These are phyloP conservation scores for Bos indicus DNA, from an alignment of 2,113 vertebrate genomes.

Conservation along the genomic window DNA sequence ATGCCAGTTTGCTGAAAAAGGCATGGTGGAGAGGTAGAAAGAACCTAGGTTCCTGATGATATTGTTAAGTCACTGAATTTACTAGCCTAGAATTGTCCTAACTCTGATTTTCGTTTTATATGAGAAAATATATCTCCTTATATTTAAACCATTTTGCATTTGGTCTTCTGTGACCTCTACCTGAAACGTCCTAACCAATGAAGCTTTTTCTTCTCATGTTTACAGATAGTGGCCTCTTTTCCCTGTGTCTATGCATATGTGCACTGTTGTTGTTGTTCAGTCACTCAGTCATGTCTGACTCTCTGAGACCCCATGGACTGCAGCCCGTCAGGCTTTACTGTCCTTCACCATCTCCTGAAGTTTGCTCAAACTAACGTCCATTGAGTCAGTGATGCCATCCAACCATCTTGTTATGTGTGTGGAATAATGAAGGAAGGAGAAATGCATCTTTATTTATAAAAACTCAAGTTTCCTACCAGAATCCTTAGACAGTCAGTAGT, in stretches of 20 bases:
- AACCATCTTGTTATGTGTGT: background rate
- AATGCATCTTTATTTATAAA: background rate
- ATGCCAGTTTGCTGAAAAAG: background rate
- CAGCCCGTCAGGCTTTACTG: background rate
- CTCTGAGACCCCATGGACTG: background rate
- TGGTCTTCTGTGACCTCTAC: background rate
- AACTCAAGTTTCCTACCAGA: background rate
- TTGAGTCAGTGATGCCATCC: background rate
- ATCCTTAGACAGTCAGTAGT: background rate
- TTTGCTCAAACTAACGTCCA: background rate
- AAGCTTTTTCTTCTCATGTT: background rate
- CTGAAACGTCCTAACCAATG: background rate
- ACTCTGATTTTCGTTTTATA: background rate
- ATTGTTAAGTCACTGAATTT: background rate
- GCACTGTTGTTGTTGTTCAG: background rate
- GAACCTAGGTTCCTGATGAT: background rate
- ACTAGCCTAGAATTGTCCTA: background rate
- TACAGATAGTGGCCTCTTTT: background rate
- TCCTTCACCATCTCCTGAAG: background rate
- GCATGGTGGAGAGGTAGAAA: background rate
- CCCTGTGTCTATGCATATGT: too few relatives aligned
- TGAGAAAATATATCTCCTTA: background rate
- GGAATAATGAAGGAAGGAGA: background rate
- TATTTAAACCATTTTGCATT: background rate
- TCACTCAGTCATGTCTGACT: background rate